Evolutionary conservation across 2,113 vertebrate genomes (phyloP), one percentile per base, ranked within the genome.

Genomic region (Hyperopisus bebe): DNA sequence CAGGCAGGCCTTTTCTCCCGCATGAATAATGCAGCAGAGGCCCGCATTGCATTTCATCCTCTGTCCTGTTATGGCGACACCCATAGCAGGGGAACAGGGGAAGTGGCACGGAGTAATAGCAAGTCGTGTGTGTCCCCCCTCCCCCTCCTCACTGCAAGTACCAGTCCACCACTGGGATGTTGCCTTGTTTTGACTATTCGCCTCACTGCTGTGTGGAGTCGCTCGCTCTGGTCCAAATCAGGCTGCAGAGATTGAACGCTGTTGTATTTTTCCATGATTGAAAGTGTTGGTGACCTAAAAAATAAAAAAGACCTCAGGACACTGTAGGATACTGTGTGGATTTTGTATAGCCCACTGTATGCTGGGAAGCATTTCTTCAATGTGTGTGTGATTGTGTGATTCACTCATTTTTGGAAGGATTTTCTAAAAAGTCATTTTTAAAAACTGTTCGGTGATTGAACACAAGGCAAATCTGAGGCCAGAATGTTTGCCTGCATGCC

Each of bases 21-120:
- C 82, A 97, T 97, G 96, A 97, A 97, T 97, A 96, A 97, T 97
- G 95, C 94, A 97, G 95, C 94, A 95, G 94, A 95, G 92, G 92
- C 95, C 96, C 96, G 97, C 95, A 96, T 97, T 97, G 96, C 95
- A 96, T 96, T 96, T 96, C 96, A 96, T 96, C 27, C 96, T 96
- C 96, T 96, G 95, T 97, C 95, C 94, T 95, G 95, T 93, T 92
- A 93, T 90, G 91, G 93, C 94, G 95, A 95, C 93, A 92, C 92
- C 90, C 92, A 92, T 44, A 70, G 48, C 48, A 31, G 48, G 9
- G 85, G 46, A 44, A 82, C 48, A 17, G 85, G 3, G 48, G 46
- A 44, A 82, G 77, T 19, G 77, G 13, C 77, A 6, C 0, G 1
- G 17, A 44, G 5, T 82, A 24, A 82, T 7, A 19, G 17, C 35